Base-by-base conservation (phyloP, 2,888 invertebrate genomes). In the Drosophila seclusa region DNA sequence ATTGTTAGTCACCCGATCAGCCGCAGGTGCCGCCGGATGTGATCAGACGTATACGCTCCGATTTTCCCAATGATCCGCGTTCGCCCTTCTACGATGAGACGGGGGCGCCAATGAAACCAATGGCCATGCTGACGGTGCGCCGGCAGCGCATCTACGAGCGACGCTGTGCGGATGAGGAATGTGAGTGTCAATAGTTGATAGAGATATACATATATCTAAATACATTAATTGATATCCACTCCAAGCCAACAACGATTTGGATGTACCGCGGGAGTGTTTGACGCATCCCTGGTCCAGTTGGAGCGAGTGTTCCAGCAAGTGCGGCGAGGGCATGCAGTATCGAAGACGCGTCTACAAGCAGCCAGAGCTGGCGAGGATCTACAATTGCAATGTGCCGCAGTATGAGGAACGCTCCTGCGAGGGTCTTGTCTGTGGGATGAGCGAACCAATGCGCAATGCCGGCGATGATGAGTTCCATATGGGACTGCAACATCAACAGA, bases 1-100 rank as follows among this genome's bases (percentile, higher is more conserved):
- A 49, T 45, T 57, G n/a, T 2, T 84, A 96, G 96, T 96, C 97
- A 1, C 95, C 96, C 0, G 96, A 98, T 89, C 95, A 96, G 76
- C 97, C 98, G 2, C 97, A 98, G 0, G 94, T 95, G 32, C 99
- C 99, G 0, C 95, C 96, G 24, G 97, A 98, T 76, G 96, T 96
- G 27, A 98, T 99, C 83, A 95, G 96, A 45, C 95, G 96, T 34
- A 96, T 99, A 66, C 96, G 97, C 0, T 96, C 97, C 0, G 96
- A 96, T 76, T 96, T 95, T 94, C 98, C 98, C 0, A 96, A 96
- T 83, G 97, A 98, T 92, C 95, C 96, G 0, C 94, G 96, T 54
- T 98, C 99, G 0, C 99, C 99, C 0, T 99, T 99, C 94, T 98
- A 96, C 93, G 97, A 98, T 90, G 94, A 95, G 0, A 93, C 93